Conservation (phyloP, 2,797 vertebrate genomes). For the Sebastes taczanowskii region DNA sequence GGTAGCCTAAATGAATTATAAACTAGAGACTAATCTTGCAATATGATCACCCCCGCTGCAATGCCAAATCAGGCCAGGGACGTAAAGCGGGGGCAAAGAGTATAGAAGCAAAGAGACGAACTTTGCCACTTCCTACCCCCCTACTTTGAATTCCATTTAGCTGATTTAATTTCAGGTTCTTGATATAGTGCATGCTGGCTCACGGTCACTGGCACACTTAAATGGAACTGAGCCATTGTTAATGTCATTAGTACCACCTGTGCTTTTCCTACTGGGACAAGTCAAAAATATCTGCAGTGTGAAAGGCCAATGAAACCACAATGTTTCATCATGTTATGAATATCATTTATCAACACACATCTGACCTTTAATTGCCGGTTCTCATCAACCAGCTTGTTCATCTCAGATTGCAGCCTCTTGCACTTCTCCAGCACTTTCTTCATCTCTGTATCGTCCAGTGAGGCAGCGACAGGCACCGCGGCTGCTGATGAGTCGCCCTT, state of each 20-base stretch:
- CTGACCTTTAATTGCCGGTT: constrained; percentile 93
- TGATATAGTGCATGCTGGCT: not conserved
- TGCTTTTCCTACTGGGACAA: not conserved
- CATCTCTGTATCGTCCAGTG: constrained; percentile 89
- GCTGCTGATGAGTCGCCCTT: constrained; percentile 82
- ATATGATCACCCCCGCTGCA: too few species aligned
- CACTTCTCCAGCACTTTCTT: constrained; percentile 94
- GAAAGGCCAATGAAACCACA: not conserved
- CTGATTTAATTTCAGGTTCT: not conserved
- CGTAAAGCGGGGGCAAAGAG: too few species aligned
- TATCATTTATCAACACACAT: not conserved
- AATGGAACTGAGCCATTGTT: too few species aligned
- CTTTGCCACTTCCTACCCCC: too few species aligned
- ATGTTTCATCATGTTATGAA: not conserved
- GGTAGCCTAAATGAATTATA: too few species aligned
- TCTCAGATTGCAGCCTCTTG: constrained; percentile 92
- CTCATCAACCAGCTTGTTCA: constrained; percentile 91
- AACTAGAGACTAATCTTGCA: too few species aligned
- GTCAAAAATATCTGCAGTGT: not conserved
- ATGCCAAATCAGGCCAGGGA: too few species aligned
- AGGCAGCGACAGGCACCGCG: constrained; percentile 72
- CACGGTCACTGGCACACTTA: not conserved
- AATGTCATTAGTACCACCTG: not conserved
- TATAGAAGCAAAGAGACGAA: too few species aligned
- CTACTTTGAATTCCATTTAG: not conserved